phyloP scores from a whole-genome alignment of 2,888 invertebrate species.

The Fabriciana adippe region DNA sequence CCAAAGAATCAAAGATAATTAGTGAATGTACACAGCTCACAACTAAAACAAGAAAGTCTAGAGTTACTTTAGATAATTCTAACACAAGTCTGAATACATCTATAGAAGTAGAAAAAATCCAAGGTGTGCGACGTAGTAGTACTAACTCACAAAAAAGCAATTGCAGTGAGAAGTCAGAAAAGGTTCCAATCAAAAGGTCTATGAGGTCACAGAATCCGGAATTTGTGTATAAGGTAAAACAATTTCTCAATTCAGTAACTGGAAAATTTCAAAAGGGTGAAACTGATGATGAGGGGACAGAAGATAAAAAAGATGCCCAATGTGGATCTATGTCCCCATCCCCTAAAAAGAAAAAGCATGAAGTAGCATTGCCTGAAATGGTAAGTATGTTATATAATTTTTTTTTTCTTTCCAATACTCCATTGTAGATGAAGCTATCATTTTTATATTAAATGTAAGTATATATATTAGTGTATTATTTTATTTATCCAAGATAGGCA shows the following conservation, averaged over 20 bases:
- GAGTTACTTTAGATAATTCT: conserved; percentile 68
- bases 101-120: conserved; percentile 61
- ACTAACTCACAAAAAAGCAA: conserved; percentile 64
- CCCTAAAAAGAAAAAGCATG: conserved; percentile 49
- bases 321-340: conserved; percentile 42
- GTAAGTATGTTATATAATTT: conserved; percentile 33
- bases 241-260: conserved; percentile 81
- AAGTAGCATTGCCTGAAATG: conserved; percentile 38
- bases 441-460: conserved; percentile 1
- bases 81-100: conserved; percentile 69
- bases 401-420: not conserved
- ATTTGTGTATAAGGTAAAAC: conserved; percentile 83
- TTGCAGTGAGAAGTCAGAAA: conserved; percentile 68
- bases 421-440: not conserved
- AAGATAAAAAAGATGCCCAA: conserved; percentile 53
- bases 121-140: conserved; percentile 60
- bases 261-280: conserved; percentile 58
- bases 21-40: conserved; percentile 82
- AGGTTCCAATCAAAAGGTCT: conserved; percentile 65
- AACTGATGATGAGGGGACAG: conserved; percentile 56
- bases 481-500: too few relatives aligned
- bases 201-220: conserved; percentile 85
- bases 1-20: conserved; percentile 86
- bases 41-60: conserved; percentile 74
- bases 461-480: not conserved